Evolutionary conservation across 1,140 invertebrate genomes (phyloP).

Genomic region (Andrena cerasifolii): DNA sequence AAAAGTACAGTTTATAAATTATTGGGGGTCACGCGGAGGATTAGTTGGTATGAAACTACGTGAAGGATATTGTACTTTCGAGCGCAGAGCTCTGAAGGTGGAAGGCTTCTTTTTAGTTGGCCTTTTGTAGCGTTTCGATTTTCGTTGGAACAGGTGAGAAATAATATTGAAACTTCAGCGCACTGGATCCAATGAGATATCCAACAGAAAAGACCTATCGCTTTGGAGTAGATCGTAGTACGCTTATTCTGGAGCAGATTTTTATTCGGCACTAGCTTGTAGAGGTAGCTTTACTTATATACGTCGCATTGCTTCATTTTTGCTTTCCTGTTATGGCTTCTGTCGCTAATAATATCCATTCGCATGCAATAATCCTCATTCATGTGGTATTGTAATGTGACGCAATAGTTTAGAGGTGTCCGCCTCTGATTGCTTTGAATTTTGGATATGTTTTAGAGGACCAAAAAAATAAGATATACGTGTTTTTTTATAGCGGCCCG

Average conservation of each 20-base stretch:
- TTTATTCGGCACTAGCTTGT: background rate
- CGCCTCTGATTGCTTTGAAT: no score
- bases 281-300: background rate
- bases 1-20: conserved; percentile 56
- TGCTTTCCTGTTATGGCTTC: background rate
- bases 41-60: conserved; percentile 54
- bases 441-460: no score
- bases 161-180: background rate
- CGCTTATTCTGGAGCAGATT: background rate
- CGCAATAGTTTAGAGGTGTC: background rate
- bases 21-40: conserved; percentile 40
- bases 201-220: background rate
- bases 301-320: background rate
- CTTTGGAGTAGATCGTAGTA: background rate
- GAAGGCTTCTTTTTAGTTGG: conserved; percentile 24
- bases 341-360: background rate
- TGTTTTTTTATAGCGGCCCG: no score
- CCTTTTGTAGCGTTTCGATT: conserved; percentile 26
- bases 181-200: background rate
- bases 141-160: conserved; percentile 57
- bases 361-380: background rate
- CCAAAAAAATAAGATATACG: no score
- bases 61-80: conserved; percentile 45
- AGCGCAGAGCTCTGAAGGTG: conserved; percentile 27
- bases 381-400: background rate